phyloP scores from a whole-genome alignment of 2,888 invertebrate species.

The Morpho helenor region DNA sequence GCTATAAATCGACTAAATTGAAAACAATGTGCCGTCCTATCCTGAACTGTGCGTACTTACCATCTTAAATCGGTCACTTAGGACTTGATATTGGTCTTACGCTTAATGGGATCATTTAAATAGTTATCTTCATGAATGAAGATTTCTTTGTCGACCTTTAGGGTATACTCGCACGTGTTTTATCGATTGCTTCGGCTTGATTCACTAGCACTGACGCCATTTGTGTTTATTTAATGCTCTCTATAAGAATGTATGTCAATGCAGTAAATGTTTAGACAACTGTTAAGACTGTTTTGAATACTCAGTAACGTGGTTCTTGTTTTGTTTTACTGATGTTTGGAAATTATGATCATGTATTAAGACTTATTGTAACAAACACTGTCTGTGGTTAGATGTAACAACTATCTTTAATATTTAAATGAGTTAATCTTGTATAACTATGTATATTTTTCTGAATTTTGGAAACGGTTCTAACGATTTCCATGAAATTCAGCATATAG shows the following conservation, averaged over 20 bases:
- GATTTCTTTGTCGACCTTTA: slow-evolving; percentile 45
- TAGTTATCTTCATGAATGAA: slow-evolving; percentile 70
- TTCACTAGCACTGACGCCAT: slow-evolving; percentile 16
- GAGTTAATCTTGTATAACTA: too few relatives aligned
- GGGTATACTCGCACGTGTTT: slow-evolving; percentile 20
- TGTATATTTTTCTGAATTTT: too few relatives aligned
- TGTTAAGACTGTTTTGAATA: slow-evolving; percentile 32
- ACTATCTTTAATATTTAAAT: too few relatives aligned
- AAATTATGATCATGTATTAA: background rate
- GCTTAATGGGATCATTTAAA: slow-evolving; percentile 19
- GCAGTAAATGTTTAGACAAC: slow-evolving; percentile 7
- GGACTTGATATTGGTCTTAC: slow-evolving; percentile 9
- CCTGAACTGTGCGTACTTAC: slow-evolving; percentile 32
- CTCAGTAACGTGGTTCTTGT: slow-evolving; percentile 16
- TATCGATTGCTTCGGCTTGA: slow-evolving; percentile 31
- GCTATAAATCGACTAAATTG: slow-evolving; percentile 49
- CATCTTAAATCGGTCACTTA: slow-evolving; percentile 13
- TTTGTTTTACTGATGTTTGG: background rate
- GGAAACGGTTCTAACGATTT: too few relatives aligned
- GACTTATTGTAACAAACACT: too few relatives aligned
- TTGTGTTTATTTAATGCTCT: slow-evolving; percentile 11
- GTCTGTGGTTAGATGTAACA: too few relatives aligned
- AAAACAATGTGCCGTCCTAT: slow-evolving; percentile 57
- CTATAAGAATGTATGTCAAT: slow-evolving; percentile 1
- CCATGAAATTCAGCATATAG: too few relatives aligned